Evolutionary conservation across 2,113 vertebrate species (phyloP).

Genomic region (Thinocorus orbignyianus): DNA sequence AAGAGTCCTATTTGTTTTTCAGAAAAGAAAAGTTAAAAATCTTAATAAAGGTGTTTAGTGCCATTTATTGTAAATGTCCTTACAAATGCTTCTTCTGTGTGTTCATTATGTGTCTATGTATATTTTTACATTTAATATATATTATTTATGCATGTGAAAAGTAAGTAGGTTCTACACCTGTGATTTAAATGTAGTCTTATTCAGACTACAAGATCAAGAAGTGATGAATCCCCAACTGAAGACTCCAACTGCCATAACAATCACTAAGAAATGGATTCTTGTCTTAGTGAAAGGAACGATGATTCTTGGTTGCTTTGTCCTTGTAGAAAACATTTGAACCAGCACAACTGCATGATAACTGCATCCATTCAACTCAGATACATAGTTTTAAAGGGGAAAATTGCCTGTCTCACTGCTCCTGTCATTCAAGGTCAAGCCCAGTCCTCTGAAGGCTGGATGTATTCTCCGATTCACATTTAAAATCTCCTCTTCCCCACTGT

Average conservation of each 20-base stretch:
- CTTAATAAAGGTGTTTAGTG: constrained; percentile 61
- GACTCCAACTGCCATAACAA: background rate
- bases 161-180: background rate
- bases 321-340: background rate
- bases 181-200: background rate
- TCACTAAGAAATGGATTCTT: background rate
- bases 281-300: background rate
- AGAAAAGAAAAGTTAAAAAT: constrained; percentile 1
- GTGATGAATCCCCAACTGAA: background rate
- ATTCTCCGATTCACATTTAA: background rate
- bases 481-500: background rate
- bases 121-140: background rate
- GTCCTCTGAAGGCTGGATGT: background rate
- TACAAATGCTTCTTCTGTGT: background rate
- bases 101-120: background rate
- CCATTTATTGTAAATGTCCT: constrained; percentile 44
- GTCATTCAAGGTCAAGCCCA: background rate
- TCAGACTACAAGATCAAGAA: background rate
- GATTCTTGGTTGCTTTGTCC: background rate
- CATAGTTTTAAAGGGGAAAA: background rate
- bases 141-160: background rate
- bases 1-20: constrained; percentile 34
- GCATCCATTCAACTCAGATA: background rate
- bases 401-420: background rate
- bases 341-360: background rate